Evolutionary conservation across 1,140 invertebrate species (phyloP).

Genomic region (Ylistrum balloti): DNA sequence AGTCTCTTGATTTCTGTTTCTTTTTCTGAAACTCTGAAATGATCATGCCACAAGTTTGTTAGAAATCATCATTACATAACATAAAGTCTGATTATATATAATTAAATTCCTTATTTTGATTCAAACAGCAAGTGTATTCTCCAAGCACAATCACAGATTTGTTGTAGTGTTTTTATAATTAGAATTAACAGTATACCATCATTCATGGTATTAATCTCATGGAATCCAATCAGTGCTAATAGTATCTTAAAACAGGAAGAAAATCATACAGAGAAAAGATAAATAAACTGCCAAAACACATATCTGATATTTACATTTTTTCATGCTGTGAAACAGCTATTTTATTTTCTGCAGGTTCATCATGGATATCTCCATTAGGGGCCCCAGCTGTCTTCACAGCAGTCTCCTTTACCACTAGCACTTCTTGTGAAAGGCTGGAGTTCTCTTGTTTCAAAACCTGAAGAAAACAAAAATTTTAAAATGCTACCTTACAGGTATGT

Average conservation of each 20-base stretch:
- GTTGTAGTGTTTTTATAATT: too few species aligned
- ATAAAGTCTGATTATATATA: too few species aligned
- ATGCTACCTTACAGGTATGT: too few species aligned
- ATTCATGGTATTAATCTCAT: too few species aligned
- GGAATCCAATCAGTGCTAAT: too few species aligned
- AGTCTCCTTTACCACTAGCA: slow-evolving; percentile 80
- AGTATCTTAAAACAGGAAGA: too few species aligned
- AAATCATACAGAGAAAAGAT: too few species aligned
- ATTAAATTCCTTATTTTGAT: background rate
- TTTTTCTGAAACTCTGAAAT: slow-evolving; percentile 66
- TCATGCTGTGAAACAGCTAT: slow-evolving; percentile 75
- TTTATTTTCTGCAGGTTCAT: slow-evolving; percentile 85
- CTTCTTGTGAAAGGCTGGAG: slow-evolving; percentile 80
- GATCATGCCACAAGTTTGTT: background rate
- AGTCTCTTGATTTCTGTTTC: slow-evolving; percentile 57
- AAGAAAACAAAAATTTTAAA: slow-evolving; percentile 28
- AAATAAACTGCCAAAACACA: too few species aligned
- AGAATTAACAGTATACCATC: too few species aligned
- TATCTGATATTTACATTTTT: slow-evolving; percentile 72
- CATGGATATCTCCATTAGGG: slow-evolving; percentile 84
- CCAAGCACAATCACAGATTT: too few species aligned
- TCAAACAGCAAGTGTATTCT: background rate
- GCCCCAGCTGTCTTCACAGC: slow-evolving; percentile 60
- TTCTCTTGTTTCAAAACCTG: slow-evolving; percentile 83
- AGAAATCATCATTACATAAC: background rate